Base-by-base conservation (phyloP, 2,888 invertebrate species). In the Eupithecia abbreviata region DNA sequence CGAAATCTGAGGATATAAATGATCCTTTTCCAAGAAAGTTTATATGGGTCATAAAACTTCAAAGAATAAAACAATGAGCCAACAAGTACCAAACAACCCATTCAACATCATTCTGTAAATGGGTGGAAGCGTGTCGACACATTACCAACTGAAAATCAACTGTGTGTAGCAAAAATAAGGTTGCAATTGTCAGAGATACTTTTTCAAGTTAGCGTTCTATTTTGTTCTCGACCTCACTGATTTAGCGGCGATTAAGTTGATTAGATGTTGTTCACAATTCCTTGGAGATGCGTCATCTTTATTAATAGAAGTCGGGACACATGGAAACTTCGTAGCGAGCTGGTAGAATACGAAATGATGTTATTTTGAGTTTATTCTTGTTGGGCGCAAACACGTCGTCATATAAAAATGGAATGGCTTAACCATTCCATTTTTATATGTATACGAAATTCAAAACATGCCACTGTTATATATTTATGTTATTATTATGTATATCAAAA, bases 261-360 rank as follows among this genome's bases (percentile, higher is more conserved):
- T 83, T 81, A 82, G 74, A 77, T 75, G 81, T 72, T 77, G 79
- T 77, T 76, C 75, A 72, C 76, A 79, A 83, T 84, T 84, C 82
- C 83, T 82, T 80, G 73, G 72, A 77, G 62, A 45, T 71, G 78
- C 79, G 81, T 86, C 86, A 86, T 79, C 49, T 79, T 79, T 86
- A 85, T 85, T 84, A 84, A 79, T 82, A 84, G 71, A 73, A 62
- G 67, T 51, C 78, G 72, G 78, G 80, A 77, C 79, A 75, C 77
- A 77, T 80, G 77, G 77, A 41, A 70, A 75, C 75, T 73, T 73
- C 51, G 43, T 71, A 18, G 69, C 67, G 41, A 71, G 55, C 58
- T n/a, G 51, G 42, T 49, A 55, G 78, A 78, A 75, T 75, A 79
- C 73, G 67, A 73, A 75, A 73, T 65, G 62, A 30, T 49, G 41